Evolutionary conservation across 2,113 vertebrate genomes (phyloP).

Genomic region (Phrynosoma platyrhinos): DNA sequence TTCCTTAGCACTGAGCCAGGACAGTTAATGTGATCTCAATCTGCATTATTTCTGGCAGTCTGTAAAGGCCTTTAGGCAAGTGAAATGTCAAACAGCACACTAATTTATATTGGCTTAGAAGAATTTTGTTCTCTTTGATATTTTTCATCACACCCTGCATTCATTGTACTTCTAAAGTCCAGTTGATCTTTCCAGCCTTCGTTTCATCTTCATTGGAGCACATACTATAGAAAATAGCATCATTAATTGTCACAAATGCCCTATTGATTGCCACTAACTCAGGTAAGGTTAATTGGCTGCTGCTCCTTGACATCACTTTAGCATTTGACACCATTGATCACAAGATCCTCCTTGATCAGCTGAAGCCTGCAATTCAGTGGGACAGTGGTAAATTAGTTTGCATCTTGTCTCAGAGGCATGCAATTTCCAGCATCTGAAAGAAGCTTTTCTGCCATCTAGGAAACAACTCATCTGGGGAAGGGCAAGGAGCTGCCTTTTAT

Average conservation of each 20-base stretch:
- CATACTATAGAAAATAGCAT: slow-evolving; percentile 14
- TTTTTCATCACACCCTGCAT: neutral
- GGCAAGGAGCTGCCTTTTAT: neutral
- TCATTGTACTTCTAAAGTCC: neutral
- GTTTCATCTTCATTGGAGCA: slow-evolving; percentile 5
- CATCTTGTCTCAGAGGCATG: slow-evolving; percentile 37
- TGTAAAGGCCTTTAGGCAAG: neutral
- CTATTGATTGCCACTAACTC: slow-evolving; percentile 35
- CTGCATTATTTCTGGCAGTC: too few relatives aligned
- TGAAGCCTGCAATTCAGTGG: slow-evolving; percentile 43
- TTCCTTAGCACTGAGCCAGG: too few relatives aligned
- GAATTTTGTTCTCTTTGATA: neutral
- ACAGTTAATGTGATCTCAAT: too few relatives aligned
- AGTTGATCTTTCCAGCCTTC: neutral
- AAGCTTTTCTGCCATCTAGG: slow-evolving; percentile 6
- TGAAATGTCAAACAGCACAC: neutral
- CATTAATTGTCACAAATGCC: slow-evolving; percentile 27
- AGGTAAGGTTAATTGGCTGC: slow-evolving; percentile 40
- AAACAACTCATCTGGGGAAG: slow-evolving; percentile 14
- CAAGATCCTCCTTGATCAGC: slow-evolving; percentile 47
- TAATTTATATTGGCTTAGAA: neutral
- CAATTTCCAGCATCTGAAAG: slow-evolving; percentile 22
- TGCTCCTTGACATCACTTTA: slow-evolving; percentile 42
- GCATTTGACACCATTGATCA: slow-evolving; percentile 51
- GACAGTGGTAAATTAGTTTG: slow-evolving; percentile 46